Base-by-base conservation (phyloP, 2,888 invertebrate species). In the Quadroppia sp. region DNA sequence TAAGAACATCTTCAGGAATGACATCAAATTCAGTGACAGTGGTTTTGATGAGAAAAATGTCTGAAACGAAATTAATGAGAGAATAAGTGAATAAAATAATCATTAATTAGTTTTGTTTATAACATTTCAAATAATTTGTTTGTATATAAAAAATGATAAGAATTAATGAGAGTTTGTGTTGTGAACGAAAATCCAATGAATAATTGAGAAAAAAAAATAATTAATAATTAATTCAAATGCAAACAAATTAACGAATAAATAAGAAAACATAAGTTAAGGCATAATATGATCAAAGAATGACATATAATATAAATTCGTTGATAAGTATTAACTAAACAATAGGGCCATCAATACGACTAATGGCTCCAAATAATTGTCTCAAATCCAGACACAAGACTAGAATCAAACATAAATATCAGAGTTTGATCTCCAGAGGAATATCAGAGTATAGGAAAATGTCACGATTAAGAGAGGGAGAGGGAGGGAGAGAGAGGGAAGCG, bases 241-340 rank as follows among this genome's bases (percentile, higher is more conserved):
- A 48, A 48, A 48, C 48, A 48, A 48, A 48, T 48, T 48, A 48
- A 48, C 20, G 20, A 48, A 48, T 48, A 48, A 9, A 48, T n/a
- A n/a, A 40, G 20, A 20, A n/a, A 4, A 48, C 20, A 48, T 20
- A 20, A 48, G 48, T 48, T 48, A 20, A n/a, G 48, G 48, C 4
- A 48, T 20, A n/a, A 9, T 20, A 48, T 48, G 48, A 48, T 4
- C 6, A 40, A 6, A 6, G 40, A 40, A 40, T 40, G 40, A 48
- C 20, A 2, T 4, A 48, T 48, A 48, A 48, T 48, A 48, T 48
- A 48, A 48, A 48, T 48, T 20, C 20, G 48, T n/a, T n/a, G n/a
- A n/a, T n/a, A n/a, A n/a, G n/a, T n/a, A n/a, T 48, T 48, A 48
- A 48, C 48, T 48, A 48, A 48, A 48, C 20, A 48, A 48, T 48